These are phyloP conservation scores for Campoletis sonorensis DNA, from an alignment of 1,140 invertebrate species.

Conservation along the genomic window DNA sequence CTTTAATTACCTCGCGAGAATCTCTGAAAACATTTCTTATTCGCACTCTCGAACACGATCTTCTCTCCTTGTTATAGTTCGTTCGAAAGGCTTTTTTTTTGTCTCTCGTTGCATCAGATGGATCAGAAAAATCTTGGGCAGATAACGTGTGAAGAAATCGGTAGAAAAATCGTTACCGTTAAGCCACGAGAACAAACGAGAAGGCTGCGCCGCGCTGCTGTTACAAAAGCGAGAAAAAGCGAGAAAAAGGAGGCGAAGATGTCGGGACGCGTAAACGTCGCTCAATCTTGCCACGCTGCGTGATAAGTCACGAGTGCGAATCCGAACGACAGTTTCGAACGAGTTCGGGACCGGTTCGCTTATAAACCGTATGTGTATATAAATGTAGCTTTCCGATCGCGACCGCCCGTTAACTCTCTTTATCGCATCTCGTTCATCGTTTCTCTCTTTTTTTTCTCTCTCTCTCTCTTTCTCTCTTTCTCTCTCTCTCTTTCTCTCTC, in stretches of 20 bases:
- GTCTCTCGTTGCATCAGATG: neutral
- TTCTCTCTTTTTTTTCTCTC: neutral
- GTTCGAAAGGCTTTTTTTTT: neutral
- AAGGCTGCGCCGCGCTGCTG: neutral
- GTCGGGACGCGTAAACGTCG: conserved; percentile 37
- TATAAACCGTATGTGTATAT: neutral
- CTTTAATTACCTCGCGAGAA: conserved; percentile 31
- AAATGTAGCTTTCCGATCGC: conserved; percentile 16
- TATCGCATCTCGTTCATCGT: conserved; percentile 38
- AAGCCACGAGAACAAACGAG: neutral
- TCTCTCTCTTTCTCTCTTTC: neutral
- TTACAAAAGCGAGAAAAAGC: neutral
- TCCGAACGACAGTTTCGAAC: conserved; percentile 33
- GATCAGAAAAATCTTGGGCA: conserved; percentile 7
- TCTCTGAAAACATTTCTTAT: neutral
- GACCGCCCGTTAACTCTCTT: conserved; percentile 29
- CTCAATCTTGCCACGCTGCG: conserved; percentile 26
- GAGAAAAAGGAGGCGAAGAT: neutral
- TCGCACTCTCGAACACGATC: neutral
- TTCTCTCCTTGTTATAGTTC: neutral
- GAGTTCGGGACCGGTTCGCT: conserved; percentile 18
- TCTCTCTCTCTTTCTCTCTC: neutral
- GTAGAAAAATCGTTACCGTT: conserved; percentile 23
- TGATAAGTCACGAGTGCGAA: conserved; percentile 36
- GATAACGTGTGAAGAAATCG: neutral